Evolutionary conservation across 2,113 vertebrate species (phyloP).

Genomic region (Chlorodrepanis virens): DNA sequence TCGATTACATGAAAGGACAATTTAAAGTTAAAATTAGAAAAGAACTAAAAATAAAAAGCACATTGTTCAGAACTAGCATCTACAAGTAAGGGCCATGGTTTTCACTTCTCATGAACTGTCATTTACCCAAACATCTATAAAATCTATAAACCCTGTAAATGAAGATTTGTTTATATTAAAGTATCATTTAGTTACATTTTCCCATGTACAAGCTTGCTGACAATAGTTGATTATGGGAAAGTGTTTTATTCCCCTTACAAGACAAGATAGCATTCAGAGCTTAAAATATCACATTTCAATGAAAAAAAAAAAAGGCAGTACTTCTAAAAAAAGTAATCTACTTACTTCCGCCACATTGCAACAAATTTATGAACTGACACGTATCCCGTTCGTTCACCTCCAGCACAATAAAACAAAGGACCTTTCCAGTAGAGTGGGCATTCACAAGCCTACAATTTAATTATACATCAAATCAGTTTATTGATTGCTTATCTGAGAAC

Average conservation of each 20-base stretch:
- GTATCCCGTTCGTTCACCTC: slow-evolving; percentile 89
- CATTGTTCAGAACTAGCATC: background rate
- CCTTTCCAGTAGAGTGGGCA: slow-evolving; percentile 96
- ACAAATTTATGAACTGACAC: slow-evolving; percentile 96
- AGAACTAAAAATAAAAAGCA: background rate
- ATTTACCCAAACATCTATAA: background rate
- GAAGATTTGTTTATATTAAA: background rate
- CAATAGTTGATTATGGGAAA: background rate
- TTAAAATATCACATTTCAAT: background rate
- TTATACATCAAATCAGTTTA: background rate
- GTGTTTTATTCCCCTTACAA: background rate
- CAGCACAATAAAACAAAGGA: slow-evolving; percentile 88
- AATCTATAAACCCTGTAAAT: background rate
- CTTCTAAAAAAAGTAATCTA: background rate
- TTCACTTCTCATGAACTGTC: background rate
- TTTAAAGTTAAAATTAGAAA: background rate
- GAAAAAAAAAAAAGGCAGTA: background rate
- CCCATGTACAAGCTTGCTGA: background rate
- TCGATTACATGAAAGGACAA: background rate
- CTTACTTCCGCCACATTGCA: slow-evolving; percentile 98
- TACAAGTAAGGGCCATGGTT: background rate
- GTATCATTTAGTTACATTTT: background rate
- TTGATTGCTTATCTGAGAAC: background rate
- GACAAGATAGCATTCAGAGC: background rate
- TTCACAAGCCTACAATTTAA: slow-evolving; percentile 84